phyloP scores from a whole-genome alignment of 2,888 invertebrate species.

The Horisme vitalbata region DNA sequence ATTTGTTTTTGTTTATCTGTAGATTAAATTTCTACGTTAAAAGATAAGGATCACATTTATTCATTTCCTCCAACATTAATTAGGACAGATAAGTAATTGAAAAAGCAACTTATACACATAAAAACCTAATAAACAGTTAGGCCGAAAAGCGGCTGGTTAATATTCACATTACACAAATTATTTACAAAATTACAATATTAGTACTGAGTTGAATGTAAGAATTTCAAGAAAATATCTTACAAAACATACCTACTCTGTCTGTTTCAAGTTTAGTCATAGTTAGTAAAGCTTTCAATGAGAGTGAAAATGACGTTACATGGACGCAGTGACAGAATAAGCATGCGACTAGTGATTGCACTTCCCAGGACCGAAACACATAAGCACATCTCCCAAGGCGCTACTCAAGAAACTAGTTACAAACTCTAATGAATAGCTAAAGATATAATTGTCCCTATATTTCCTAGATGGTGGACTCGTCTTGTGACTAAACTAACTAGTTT shows the following conservation, averaged over 20 bases:
- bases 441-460: no score
- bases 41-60: neutral
- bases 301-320: conserved; percentile 29
- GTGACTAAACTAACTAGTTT: no score
- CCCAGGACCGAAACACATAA: conserved; percentile 14
- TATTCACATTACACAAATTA: conserved; percentile 9
- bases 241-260: conserved; percentile 34
- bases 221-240: no score
- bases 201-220: no score
- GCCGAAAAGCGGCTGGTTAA: conserved; percentile 1
- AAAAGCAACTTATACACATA: neutral
- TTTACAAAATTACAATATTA: conserved; percentile 1
- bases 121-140: no score
- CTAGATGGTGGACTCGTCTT: no score
- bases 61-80: neutral
- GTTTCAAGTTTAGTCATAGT: conserved; percentile 27
- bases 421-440: no score
- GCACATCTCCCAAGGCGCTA: neutral
- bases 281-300: conserved; percentile 43
- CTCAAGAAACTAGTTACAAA: no score
- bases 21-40: no score
- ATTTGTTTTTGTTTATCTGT: no score
- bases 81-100: neutral
- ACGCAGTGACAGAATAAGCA: conserved; percentile 38
- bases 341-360: conserved; percentile 21